These are phyloP conservation scores for Alexandromys fortis DNA, from an alignment of 2,113 vertebrate species.

Conservation along the genomic window DNA sequence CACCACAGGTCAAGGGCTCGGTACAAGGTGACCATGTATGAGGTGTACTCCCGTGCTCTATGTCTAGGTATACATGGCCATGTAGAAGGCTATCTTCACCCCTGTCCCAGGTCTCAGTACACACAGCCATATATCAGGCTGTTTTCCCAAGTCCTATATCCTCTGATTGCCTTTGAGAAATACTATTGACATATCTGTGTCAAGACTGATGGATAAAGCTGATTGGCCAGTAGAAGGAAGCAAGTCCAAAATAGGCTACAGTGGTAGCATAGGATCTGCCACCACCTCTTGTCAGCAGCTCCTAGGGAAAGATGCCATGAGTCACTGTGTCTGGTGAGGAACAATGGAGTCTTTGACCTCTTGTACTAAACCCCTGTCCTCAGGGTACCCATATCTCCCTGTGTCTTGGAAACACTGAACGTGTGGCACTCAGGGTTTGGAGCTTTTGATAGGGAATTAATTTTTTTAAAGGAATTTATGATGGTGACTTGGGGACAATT, in stretches of 20 bases:
- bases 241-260: not conserved
- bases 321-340: not conserved
- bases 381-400: no score
- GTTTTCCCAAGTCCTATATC: no score
- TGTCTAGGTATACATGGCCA: not conserved
- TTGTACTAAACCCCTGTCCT: not conserved
- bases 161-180: no score
- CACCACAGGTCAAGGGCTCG: not conserved
- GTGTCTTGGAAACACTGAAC: not conserved
- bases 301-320: not conserved
- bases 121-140: not conserved
- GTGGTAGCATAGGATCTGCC: not conserved
- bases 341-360: not conserved
- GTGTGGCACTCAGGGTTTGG: not conserved
- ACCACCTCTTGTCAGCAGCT: no score
- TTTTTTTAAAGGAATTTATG: not conserved
- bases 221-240: not conserved
- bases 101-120: not conserved
- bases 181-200: not conserved
- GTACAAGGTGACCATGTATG: fast-evolving
- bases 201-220: not conserved
- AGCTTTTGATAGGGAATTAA: not conserved
- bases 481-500: no score
- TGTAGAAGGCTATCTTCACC: not conserved
- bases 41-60: not conserved